Percentiles rank a stretch among this genome's conserved stretches.
phyloP scores from a whole-genome alignment of 92 coral and sea anemone genomes.

The Montipora capitata region DNA sequence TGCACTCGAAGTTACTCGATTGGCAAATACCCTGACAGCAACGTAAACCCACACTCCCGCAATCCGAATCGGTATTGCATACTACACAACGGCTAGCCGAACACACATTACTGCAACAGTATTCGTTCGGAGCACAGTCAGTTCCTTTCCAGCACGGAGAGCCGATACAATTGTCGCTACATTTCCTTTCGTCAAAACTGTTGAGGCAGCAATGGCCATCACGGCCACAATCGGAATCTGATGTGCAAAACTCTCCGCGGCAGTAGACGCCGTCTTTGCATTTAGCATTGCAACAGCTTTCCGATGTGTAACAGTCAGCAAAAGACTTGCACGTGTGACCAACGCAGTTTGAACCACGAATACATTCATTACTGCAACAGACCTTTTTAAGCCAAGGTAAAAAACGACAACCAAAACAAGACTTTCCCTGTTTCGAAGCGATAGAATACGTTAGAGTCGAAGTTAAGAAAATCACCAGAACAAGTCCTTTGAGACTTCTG shows the following conservation, averaged over 20 bases:
- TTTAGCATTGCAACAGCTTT: not conserved
- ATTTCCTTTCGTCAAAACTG: not conserved
- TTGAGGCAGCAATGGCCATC: not conserved
- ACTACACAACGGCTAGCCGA: not conserved
- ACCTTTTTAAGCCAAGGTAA: not conserved
- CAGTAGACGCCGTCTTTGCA: not conserved
- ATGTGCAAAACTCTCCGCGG: not conserved
- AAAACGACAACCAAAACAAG: not conserved
- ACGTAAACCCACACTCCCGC: not conserved
- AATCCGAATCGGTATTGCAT: not conserved
- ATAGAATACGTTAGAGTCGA: not conserved
- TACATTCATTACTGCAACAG: not conserved
- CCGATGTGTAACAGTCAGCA: not conserved
- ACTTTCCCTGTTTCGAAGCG: too few relatives aligned
- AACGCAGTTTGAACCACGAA: not conserved
- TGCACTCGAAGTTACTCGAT: not conserved
- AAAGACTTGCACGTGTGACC: not conserved
- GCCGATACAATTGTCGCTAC: slow-evolving; percentile 11
- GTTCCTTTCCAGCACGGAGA: not conserved
- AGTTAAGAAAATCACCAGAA: not conserved
- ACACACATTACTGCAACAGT: not conserved
- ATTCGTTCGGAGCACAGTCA: not conserved
- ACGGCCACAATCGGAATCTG: slow-evolving; percentile 1
- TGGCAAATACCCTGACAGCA: slow-evolving; percentile 15
- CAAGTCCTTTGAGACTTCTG: not conserved